Evolutionary conservation across 2,888 invertebrate genomes (phyloP).

Genomic region (Chromoteleia sp.): DNA sequence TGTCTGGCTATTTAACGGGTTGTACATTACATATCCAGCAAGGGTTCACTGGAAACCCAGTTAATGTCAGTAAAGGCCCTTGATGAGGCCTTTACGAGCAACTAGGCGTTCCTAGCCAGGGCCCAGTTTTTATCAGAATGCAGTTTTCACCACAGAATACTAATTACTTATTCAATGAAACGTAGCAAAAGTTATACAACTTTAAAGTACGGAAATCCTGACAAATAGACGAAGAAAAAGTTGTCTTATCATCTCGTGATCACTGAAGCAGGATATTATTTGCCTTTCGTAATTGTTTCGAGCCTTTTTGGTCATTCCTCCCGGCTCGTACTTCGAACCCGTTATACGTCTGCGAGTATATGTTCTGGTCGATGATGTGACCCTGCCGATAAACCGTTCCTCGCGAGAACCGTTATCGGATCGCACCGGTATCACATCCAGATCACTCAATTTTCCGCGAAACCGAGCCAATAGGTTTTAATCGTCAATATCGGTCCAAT

Average conservation of each 20-base stretch:
- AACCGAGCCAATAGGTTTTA: conserved; percentile 32
- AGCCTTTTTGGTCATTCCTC: conserved; percentile 48
- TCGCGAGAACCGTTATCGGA: conserved; percentile 61
- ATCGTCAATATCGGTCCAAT: conserved; percentile 17
- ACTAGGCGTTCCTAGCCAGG: no score
- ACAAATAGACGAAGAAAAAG: conserved; percentile 14
- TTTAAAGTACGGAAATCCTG: neutral
- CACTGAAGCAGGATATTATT: conserved; percentile 33
- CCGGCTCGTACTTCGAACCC: conserved; percentile 46
- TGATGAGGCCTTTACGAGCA: no score
- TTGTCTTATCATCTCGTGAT: conserved; percentile 10
- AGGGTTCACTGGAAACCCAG: no score
- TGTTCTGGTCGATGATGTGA: conserved; percentile 54
- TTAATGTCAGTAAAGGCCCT: no score
- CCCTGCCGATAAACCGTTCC: conserved; percentile 64
- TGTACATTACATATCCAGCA: no score
- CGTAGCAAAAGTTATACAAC: neutral
- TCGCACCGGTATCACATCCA: conserved; percentile 58
- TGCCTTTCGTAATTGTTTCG: conserved; percentile 38
- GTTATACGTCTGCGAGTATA: conserved; percentile 35
- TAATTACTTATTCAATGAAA: no score
- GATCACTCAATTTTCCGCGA: conserved; percentile 59
- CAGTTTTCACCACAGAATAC: no score
- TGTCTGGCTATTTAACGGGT: no score
- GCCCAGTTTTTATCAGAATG: no score